Evolutionary conservation across 2,888 invertebrate species (phyloP), one percentile per base, ranked within the genome.

Genomic region (Phragmatobia fuliginosa): DNA sequence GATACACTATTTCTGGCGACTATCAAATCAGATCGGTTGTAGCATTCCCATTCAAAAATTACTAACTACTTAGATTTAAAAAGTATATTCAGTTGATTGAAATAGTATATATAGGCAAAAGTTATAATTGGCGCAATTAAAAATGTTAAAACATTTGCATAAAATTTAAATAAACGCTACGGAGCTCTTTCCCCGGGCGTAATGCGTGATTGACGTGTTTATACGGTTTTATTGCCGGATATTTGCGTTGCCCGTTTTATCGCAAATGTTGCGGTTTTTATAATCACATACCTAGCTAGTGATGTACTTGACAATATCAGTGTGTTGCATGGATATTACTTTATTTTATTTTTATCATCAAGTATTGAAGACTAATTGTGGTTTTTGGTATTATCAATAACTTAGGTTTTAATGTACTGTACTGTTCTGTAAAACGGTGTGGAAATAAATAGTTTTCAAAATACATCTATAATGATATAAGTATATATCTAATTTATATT

Each of bases 191-290:
- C 62, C 36, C 45, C 38, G 18, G n/a, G 59, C 49, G 31, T 58
- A n/a, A 31, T 21, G 41, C 25, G 61, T 59, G 72, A 72, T 69
- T 65, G 69, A 72, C 69, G 72, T 72, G 67, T 67, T 71, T 68
- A 61, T 58, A 66, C 62, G 18, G 28, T 41, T 72, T 69, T 67
- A 72, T 61, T 61, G 65, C 61, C 69, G 64, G 64, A 70, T 70
- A 70, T 70, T 67, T 69, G 63, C 63, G 72, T 59, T 60, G 32
- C 56, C 60, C 38, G 67, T 70, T 69, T 72, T 72, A 72, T 67
- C 62, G 61, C 64, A 62, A 72, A 69, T 66, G 62, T 63, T 64
- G 63, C 66, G 69, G 67, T 66, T 72, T 72, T 70, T 70, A 60
- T 67, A 61, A 67, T 64, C 62, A n/a, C 60, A 38, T 60, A 38